Evolutionary conservation across 1,140 invertebrate genomes (phyloP), one percentile per base, ranked within the genome.

Genomic region (Drosophila sucinea): DNA sequence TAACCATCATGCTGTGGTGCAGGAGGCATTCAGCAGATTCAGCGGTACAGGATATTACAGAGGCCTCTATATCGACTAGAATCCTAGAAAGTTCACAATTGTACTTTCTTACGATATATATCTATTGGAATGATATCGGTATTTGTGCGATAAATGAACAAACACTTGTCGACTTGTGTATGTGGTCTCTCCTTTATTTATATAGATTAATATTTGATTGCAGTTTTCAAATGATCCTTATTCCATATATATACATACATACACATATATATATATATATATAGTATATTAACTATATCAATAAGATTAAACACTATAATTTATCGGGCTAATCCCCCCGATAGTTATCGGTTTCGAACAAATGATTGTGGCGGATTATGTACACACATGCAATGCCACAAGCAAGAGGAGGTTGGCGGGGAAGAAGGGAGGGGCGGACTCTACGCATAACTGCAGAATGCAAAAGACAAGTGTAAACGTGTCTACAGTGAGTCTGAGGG

Each of bases 351-450:
- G 6, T 23, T 17, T 58, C 27, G 11, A 35, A 35, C 30, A 7
- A 38, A 7, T 38, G 32, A 35, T 33, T 38, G 47, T 51, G 47
- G 8, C 25, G 17, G 47, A 1, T n/a, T 38, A 33, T 57, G n/a
- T 33, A 35, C 23, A 35, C 56, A 58, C 56, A 58, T 58, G 56
- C 56, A 58, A 38, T 33, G 56, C 56, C 56, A 58, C 33, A 58
- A 57, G 55, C 55, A 25, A 8, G 7, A 32, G 32, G 8, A 32
- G n/a, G 44, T 17, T 25, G 44, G 23, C 4, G 7, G 0, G 17
- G 17, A 6, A 7, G 44, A 17, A 7, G 8, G 3, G 25, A n/a
- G n/a, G 7, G 3, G 4, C 4, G 7, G 10, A 51, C 25, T 51
- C 30, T 10, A 35, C 51, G 29, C 27, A 54, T 29, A 54, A 55